A percentile compares a stretch with the other conserved stretches of the same genome.
Conservation (phyloP, 2,113 vertebrate genomes). For the Xenus cinereus region DNA sequence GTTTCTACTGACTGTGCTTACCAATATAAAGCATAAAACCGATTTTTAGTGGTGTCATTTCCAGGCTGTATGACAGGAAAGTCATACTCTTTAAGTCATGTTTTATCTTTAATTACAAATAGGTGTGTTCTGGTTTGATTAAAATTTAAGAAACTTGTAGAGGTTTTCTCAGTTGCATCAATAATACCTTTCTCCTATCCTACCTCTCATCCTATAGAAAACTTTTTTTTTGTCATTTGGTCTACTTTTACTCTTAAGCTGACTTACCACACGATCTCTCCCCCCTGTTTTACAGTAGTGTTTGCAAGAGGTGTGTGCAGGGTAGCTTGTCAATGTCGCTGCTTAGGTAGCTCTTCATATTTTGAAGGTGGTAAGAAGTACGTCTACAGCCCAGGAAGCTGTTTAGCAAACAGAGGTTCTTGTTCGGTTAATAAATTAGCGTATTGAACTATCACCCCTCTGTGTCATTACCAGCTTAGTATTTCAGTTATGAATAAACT, state of each 20-base stretch:
- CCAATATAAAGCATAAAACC: not conserved
- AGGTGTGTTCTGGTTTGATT: not conserved
- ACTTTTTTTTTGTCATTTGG: not conserved
- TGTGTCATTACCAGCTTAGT: not conserved
- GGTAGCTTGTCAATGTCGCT: not conserved
- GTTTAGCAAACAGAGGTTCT: not conserved
- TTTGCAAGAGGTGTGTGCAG: not conserved
- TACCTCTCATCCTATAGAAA: not conserved
- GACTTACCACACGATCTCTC: not conserved
- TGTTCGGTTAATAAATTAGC: not conserved
- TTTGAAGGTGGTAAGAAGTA: not conserved
- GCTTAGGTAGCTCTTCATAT: not conserved
- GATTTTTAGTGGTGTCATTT: not conserved
- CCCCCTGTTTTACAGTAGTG: not conserved
- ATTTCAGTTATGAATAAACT: not conserved
- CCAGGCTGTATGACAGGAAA: not conserved
- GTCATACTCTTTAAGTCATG: not conserved
- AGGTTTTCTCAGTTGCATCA: not conserved
- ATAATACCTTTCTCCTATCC: not conserved
- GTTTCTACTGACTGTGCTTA: not conserved
- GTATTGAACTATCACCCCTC: rapidly evolving
- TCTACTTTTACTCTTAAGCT: not conserved
- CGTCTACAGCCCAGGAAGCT: not conserved
- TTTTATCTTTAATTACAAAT: not conserved
- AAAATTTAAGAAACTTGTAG: not conserved